Conservation (phyloP, 2,113 vertebrate genomes). For the Ranitomeya variabilis region DNA sequence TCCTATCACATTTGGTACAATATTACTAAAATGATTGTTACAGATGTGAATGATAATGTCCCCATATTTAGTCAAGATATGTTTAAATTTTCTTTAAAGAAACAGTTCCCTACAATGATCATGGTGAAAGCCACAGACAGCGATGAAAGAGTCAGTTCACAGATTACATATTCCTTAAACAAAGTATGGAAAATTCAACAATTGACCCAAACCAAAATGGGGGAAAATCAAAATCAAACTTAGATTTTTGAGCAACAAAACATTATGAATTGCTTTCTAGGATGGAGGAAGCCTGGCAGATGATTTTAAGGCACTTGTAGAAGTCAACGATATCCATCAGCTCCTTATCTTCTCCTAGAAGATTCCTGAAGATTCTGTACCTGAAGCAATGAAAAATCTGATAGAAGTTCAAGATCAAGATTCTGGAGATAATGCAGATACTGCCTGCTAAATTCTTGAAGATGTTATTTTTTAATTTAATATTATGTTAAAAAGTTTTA, state of each 20-base stretch:
- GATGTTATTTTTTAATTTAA: slow-evolving; percentile 61
- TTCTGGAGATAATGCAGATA: slow-evolving; percentile 65
- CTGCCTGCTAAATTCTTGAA: slow-evolving; percentile 60
- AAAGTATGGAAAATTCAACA: slow-evolving; percentile 63
- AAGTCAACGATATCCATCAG: slow-evolving; percentile 65
- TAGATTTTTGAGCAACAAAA: slow-evolving; percentile 73
- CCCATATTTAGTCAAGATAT: slow-evolving; percentile 66
- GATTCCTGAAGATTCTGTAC: neutral
- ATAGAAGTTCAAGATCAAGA: slow-evolving; percentile 77
- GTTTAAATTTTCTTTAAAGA: slow-evolving; percentile 63
- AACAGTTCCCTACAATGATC: slow-evolving; percentile 60
- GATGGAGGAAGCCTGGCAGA: slow-evolving; percentile 66
- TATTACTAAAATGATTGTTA: slow-evolving; percentile 62
- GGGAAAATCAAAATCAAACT: slow-evolving; percentile 63
- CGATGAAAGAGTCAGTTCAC: slow-evolving; percentile 64
- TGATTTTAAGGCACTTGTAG: neutral
- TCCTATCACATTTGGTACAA: slow-evolving; percentile 59
- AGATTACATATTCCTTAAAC: slow-evolving; percentile 67
- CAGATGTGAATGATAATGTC: slow-evolving; percentile 64
- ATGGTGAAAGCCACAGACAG: slow-evolving; percentile 63
- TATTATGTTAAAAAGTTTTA: slow-evolving; percentile 35
- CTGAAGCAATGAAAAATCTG: slow-evolving; percentile 75
- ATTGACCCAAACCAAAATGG: slow-evolving; percentile 62
- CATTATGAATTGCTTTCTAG: slow-evolving; percentile 67
- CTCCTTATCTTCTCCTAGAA: slow-evolving; percentile 48